Conservation (phyloP, 2,113 vertebrate species). For the Tursiops truncatus region DNA sequence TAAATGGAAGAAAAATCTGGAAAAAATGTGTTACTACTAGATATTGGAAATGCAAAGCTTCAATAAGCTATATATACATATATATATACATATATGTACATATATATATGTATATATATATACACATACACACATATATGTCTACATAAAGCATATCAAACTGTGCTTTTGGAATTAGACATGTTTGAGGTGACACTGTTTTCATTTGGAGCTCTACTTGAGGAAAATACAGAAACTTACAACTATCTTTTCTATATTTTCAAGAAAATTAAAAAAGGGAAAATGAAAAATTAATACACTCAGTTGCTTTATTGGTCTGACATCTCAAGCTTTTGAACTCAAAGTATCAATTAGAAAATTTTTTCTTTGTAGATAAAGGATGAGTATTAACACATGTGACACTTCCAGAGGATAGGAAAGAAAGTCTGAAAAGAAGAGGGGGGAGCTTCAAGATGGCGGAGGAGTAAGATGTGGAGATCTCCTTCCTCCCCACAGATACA, state of each 20-base stretch:
- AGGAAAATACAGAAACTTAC: neutral
- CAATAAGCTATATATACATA: neutral
- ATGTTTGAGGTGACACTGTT: neutral
- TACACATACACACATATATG: neutral
- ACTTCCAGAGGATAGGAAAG: neutral
- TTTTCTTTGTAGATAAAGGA: neutral
- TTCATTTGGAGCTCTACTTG: neutral
- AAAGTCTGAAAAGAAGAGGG: neutral
- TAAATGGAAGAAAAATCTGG: constrained; percentile 22
- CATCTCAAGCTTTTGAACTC: neutral
- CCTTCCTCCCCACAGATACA: too few relatives aligned
- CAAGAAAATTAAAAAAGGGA: neutral
- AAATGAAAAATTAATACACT: neutral
- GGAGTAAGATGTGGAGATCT: too few relatives aligned
- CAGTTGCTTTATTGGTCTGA: constrained; percentile 6
- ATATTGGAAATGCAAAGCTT: neutral
- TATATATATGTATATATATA: neutral
- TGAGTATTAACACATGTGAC: neutral
- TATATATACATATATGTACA: neutral
- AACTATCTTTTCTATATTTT: neutral
- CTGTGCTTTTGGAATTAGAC: neutral
- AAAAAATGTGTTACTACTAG: constrained; percentile 42
- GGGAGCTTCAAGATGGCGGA: too few relatives aligned
- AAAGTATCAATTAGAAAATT: neutral
- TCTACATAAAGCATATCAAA: neutral